Conservation (phyloP, 1,140 invertebrate genomes). For the Leptinotarsa lineolata region DNA sequence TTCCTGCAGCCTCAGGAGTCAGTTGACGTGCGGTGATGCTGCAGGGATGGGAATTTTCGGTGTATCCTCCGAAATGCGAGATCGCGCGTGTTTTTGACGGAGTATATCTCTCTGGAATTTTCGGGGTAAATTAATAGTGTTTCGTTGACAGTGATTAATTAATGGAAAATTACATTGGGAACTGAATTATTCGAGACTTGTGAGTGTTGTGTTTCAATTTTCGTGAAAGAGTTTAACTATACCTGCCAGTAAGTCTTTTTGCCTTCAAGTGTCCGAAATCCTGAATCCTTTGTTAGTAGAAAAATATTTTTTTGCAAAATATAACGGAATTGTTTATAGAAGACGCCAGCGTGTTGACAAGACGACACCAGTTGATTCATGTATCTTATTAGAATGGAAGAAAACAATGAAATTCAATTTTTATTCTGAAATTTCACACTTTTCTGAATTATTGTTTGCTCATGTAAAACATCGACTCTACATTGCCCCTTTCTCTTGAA, state of each 20-base stretch:
- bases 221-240: neutral
- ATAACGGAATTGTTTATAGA: too few species aligned
- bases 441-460: too few species aligned
- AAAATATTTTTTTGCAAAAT: too few species aligned
- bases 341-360: neutral
- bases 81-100: constrained; percentile 2
- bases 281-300: too few species aligned
- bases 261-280: neutral
- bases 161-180: neutral
- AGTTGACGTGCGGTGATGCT: constrained; percentile 35
- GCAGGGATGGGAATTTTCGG: constrained; percentile 7
- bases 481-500: too few species aligned
- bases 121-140: neutral
- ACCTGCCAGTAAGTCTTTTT: constrained; percentile 1
- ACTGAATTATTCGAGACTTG: neutral
- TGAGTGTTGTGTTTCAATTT: neutral
- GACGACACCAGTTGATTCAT: neutral
- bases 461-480: too few species aligned
- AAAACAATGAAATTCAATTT: too few species aligned
- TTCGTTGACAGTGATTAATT: constrained; percentile 3
- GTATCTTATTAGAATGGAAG: too few species aligned
- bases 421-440: too few species aligned
- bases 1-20: constrained; percentile 37
- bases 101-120: neutral
- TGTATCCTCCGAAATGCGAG: constrained; percentile 3